Evolutionary conservation across 2,113 vertebrate genomes (phyloP), one percentile per base, ranked within the genome.

Genomic region (Trichechus manatus): DNA sequence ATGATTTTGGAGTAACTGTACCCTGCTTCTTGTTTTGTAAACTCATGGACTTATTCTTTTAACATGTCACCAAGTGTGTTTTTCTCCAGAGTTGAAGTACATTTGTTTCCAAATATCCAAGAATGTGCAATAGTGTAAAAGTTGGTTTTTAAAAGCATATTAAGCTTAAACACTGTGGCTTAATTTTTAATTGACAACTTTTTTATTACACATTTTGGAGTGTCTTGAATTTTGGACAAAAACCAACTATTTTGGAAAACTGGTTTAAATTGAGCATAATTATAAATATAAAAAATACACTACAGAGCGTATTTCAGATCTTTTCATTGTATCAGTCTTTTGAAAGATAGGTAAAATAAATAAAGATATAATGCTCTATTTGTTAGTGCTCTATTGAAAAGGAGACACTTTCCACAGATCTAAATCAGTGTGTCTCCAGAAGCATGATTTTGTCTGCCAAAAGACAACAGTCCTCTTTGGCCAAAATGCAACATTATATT

Each of bases 111-210:
- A 91, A 79, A 91, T 97, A 85, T 97, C 95, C 81, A 97, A 92
- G 91, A 97, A 89, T 56, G 15, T 94, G 74, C 33, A 94, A 23
- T 77, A 97, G 44, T 25, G 1, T 87, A 78, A 84, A 72, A 94
- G 56, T 89, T 97, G 97, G 25, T 79, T 92, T 87, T 83, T 89
- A 78, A 95, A 22, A 96, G 97, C 96, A 82, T 91, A 88, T 87
- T 96, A 74, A 56, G 87, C 91, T 70, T 95, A 89, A 95, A 66
- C 93, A 50, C 80, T 97, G 56, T 89, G 91, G 74, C 95, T 98
- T 98, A 95, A 93, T 98, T 94, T 97, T 5, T 86, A 98, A 98
- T 91, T 96, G 85, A 80, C 27, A 66, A 77, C 72, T 95, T 96
- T 95, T 94, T 87, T 96, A 96, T 95, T 90, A 96, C 63, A 92